A percentile compares a stretch with the other conserved stretches of the same genome.
Conservation (phyloP, 2,113 vertebrate species). For the Forbesichthys agassizii region DNA sequence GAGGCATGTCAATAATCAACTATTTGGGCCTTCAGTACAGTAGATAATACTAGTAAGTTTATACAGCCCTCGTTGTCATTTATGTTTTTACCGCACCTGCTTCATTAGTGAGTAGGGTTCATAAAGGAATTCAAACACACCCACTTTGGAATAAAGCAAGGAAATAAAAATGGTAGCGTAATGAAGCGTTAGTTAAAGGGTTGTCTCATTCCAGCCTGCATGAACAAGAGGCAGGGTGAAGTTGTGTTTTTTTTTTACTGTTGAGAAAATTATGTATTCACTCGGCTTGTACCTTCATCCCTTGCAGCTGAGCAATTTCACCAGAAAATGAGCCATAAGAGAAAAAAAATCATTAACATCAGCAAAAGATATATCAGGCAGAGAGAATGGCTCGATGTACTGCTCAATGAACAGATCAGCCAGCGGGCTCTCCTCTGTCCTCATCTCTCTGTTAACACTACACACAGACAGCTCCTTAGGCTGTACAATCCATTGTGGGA, state of each 20-base stretch:
- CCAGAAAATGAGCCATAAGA: slow-evolving; percentile 66
- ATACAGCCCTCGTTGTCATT: no score
- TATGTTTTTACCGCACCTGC: no score
- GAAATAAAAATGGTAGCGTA: no score
- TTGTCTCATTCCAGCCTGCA: not conserved
- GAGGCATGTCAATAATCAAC: no score
- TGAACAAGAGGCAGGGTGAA: not conserved
- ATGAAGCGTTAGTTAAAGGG: no score
- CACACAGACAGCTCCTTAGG: slow-evolving; percentile 22
- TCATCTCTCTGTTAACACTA: slow-evolving; percentile 38
- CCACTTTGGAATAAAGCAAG: no score
- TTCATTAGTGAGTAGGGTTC: no score
- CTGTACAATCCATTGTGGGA: no score
- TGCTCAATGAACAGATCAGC: slow-evolving; percentile 64
- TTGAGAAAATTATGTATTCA: slow-evolving; percentile 1
- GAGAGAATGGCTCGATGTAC: slow-evolving; percentile 64
- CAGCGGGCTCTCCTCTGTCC: slow-evolving; percentile 62
- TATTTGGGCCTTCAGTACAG: no score
- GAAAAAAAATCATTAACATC: slow-evolving; percentile 68
- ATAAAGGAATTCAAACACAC: no score
- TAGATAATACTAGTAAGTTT: no score
- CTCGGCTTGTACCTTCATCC: slow-evolving; percentile 44
- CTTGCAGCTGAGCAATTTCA: slow-evolving; percentile 61
- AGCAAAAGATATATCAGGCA: slow-evolving; percentile 67
- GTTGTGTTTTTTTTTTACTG: not conserved